Conservation (phyloP, 2,888 invertebrate species). For the Cryptocephalus moraei region DNA sequence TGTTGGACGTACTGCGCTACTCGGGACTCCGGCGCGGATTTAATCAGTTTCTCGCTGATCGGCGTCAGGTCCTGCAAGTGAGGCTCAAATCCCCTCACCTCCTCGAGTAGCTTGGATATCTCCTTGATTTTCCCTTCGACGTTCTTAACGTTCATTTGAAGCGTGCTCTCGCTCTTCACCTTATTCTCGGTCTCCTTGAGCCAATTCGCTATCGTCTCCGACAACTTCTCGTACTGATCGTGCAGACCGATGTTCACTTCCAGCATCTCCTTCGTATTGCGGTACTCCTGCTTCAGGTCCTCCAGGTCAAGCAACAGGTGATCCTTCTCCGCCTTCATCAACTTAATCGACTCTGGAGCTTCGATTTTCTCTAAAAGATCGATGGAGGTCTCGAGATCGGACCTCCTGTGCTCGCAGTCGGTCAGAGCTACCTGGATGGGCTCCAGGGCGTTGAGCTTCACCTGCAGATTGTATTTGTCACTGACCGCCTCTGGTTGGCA, state of each 20-base stretch:
- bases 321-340: slow-evolving; percentile 58
- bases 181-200: slow-evolving; percentile 69
- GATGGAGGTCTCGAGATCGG: slow-evolving; percentile 60
- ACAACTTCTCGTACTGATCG: slow-evolving; percentile 68
- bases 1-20: slow-evolving; percentile 73
- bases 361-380: slow-evolving; percentile 64
- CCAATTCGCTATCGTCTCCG: slow-evolving; percentile 67
- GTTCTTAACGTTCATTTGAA: slow-evolving; percentile 56
- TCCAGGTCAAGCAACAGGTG: slow-evolving; percentile 62
- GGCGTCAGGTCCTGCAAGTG: slow-evolving; percentile 57
- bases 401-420: slow-evolving; percentile 58
- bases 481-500: slow-evolving; percentile 81
- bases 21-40: slow-evolving; percentile 73
- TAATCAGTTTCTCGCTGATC: slow-evolving; percentile 61
- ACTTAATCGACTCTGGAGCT: slow-evolving; percentile 55
- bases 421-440: slow-evolving; percentile 65
- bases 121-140: slow-evolving; percentile 61
- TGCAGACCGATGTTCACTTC: slow-evolving; percentile 65
- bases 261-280: slow-evolving; percentile 56
- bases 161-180: slow-evolving; percentile 62
- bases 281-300: slow-evolving; percentile 55
- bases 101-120: slow-evolving; percentile 50
- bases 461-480: slow-evolving; percentile 86
- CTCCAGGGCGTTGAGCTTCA: slow-evolving; percentile 69
- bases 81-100: slow-evolving; percentile 53